Percentiles rank a stretch among this genome's conserved stretches.
phyloP scores from a whole-genome alignment of 2,797 vertebrate species.

The Hephaestus fuliginosus region DNA sequence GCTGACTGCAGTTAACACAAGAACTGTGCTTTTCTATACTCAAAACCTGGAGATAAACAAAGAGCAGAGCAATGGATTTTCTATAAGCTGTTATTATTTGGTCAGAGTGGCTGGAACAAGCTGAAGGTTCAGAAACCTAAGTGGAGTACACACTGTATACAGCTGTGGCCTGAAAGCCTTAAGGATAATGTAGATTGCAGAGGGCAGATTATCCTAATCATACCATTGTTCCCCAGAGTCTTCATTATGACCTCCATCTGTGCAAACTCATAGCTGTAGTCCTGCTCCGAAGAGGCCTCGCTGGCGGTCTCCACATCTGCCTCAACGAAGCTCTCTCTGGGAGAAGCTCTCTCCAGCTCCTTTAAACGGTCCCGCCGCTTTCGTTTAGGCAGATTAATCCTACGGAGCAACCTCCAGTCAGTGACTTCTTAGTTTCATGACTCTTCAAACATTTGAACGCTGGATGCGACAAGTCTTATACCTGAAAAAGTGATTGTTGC shows the following conservation, averaged over 20 bases:
- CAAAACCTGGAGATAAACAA: not conserved
- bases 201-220: constrained; percentile 45
- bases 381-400: constrained; percentile 95
- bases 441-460: not conserved
- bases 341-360: constrained; percentile 92
- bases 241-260: constrained; percentile 99
- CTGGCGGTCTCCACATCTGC: constrained; percentile 94
- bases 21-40: not conserved
- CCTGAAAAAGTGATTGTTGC: constrained; percentile 99
- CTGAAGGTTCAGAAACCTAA: not conserved
- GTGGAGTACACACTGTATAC: not conserved
- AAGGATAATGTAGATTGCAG: constrained; percentile 20
- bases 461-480: constrained; percentile 62
- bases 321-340: constrained; percentile 86
- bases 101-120: constrained; percentile 10
- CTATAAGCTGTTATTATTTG: constrained; percentile 2
- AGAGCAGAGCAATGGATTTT: not conserved
- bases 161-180: constrained; percentile 27
- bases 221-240: constrained; percentile 95
- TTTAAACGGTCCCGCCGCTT: constrained; percentile 96
- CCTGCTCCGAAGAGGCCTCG: constrained; percentile 96
- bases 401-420: constrained; percentile 59
- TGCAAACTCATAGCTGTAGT: constrained; percentile 98
- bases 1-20: not conserved
- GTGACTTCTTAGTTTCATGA: not conserved